These are phyloP conservation scores for Cassiopea xamachana DNA, from an alignment of 30 jellyfish, hydroid and myxozoan genomes.

Conservation along the genomic window DNA sequence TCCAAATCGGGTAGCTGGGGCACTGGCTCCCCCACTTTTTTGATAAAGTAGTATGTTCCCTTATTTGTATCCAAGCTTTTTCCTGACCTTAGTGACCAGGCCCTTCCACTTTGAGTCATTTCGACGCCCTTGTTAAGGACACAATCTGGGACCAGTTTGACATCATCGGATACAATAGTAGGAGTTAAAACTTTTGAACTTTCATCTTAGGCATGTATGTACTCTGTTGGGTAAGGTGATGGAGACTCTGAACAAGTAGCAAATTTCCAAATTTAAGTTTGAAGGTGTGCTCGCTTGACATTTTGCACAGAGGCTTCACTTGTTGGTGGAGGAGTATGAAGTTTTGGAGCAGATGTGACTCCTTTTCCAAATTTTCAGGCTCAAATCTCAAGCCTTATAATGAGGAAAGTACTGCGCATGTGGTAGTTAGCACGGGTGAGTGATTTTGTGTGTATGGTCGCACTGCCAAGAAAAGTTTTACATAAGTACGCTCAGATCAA, in stretches of 20 bases:
- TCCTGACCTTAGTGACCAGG: no score
- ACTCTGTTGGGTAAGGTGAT: conserved; percentile 18
- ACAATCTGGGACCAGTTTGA: conserved; percentile 11
- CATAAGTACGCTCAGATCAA: no score
- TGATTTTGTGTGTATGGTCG: no score
- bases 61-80: no score
- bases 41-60: no score
- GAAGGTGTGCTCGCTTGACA: conserved; percentile 24
- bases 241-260: conserved; percentile 33
- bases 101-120: no score
- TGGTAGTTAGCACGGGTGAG: no score
- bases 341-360: background rate
- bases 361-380: background rate
- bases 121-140: background rate
- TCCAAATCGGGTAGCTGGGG: no score
- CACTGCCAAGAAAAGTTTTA: no score
- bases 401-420: no score
- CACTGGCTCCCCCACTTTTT: no score
- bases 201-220: conserved; percentile 18
- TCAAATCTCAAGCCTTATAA: no score
- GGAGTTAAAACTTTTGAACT: conserved; percentile 6
- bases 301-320: conserved; percentile 15
- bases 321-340: background rate
- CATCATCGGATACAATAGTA: conserved; percentile 35
- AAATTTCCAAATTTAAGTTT: conserved; percentile 24